These are phyloP conservation scores for Cerceris ruficornis DNA, from an alignment of 2,888 invertebrate species.

Conservation along the genomic window DNA sequence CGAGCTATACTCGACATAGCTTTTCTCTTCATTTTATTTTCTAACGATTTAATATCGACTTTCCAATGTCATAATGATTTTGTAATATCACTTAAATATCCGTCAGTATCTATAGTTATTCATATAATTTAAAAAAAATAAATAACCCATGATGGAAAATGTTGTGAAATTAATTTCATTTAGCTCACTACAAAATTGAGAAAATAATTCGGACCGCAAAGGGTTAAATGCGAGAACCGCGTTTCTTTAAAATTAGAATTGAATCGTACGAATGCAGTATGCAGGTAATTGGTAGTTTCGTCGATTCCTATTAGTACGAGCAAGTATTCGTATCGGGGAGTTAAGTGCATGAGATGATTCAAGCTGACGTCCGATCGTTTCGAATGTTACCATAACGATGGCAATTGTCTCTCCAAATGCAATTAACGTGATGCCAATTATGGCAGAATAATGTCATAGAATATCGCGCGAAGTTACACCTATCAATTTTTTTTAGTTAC, in stretches of 20 bases:
- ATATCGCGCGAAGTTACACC: no score
- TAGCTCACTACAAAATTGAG: no score
- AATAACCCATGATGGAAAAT: no score
- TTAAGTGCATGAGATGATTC: constrained; percentile 51
- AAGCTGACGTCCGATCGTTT: constrained; percentile 41
- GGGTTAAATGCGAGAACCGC: not conserved
- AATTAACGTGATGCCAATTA: constrained; percentile 49
- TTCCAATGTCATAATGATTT: no score
- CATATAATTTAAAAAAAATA: no score
- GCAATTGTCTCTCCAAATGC: constrained; percentile 48
- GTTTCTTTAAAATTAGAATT: not conserved
- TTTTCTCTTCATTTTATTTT: no score
- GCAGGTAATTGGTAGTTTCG: constrained; percentile 41
- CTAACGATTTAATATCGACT: no score
- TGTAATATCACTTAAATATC: no score
- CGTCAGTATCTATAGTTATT: no score
- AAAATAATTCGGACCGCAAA: no score
- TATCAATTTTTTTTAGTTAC: not conserved
- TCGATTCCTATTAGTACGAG: constrained; percentile 36
- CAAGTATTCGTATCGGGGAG: constrained; percentile 43
- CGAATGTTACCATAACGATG: constrained; percentile 56
- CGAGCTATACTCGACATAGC: no score
- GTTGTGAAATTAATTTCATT: no score
- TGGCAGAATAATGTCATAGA: constrained; percentile 51
- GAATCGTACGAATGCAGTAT: not conserved